Evolutionary conservation across 2,113 vertebrate genomes (phyloP), one percentile per base, ranked within the genome.

Genomic region (Daubentonia madagascariensis): DNA sequence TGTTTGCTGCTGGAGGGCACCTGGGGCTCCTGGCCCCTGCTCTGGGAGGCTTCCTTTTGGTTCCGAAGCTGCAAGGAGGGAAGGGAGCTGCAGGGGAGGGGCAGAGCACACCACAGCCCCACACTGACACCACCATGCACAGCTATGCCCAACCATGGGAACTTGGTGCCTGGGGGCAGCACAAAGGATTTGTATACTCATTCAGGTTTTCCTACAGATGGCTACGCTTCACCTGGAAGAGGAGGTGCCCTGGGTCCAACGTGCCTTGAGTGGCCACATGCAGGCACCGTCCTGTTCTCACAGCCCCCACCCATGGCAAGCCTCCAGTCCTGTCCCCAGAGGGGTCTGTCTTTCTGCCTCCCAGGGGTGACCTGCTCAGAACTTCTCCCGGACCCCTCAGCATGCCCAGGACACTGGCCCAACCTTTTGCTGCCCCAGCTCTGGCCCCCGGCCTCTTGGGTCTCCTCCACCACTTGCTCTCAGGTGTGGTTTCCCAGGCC

Each of bases 41-140:
- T 93, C 96, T 98, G 97, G 30, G 98, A 96, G 10, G 98, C 98
- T 28, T 98, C 98, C 86, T 98, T 98, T 59, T 98, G 98, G 92
- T 97, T 98, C 37, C 98, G 98, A 6, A 99, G 97, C 98, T 99
- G 92, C 52, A 68, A 52, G 54, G 61, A 68, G 43, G 16, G 16
- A 32, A 59, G 37, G 48, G n/a, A 20, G 59, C 61, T 48, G 35
- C 72, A 30, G 67, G 28, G 37, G 25, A n/a, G 23, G 20, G 14
- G 10, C 4, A 28, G 35, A 32, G 20, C 2, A 1, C 9, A 9
- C 28, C 23, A 14, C 40, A 63, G 25, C 72, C 72, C 40, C 40
- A 40, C 20, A 72, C 12, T 7, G 3, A 10, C 7, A 48, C 17
- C 43, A 7, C 7, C 32, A 32, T 0, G 8, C 3, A 28, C 8